A percentile compares a stretch with the other conserved stretches of the same genome.
Evolutionary conservation across 2,113 vertebrate species (phyloP).

Genomic region (Malurus cyaneus): DNA sequence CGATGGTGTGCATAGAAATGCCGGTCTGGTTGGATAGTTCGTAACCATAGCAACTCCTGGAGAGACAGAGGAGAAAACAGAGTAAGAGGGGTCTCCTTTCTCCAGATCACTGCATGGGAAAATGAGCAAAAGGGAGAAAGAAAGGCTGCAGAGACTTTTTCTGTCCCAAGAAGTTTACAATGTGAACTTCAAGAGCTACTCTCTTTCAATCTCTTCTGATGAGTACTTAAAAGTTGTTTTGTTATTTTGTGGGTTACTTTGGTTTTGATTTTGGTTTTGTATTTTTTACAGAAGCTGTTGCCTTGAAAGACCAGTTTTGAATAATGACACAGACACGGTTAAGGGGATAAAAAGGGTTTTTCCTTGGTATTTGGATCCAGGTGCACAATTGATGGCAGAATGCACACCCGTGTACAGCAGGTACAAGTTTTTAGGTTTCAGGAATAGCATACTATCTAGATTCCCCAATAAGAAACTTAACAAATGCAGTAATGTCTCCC

Average conservation of each 20-base stretch:
- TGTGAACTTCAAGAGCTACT: neutral
- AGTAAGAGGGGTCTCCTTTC: neutral
- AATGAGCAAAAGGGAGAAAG: neutral
- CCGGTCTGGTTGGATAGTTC: neutral
- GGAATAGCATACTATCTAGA: too few species aligned
- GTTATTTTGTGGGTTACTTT: neutral
- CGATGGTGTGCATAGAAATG: neutral
- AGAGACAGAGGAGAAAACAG: neutral
- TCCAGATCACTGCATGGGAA: neutral
- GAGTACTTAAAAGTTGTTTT: neutral
- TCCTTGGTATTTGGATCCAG: too few species aligned
- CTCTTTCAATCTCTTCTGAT: neutral
- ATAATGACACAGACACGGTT: too few species aligned
- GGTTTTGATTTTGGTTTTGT: neutral
- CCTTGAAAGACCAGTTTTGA: too few species aligned
- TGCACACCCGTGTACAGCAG: too few species aligned
- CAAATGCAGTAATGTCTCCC: too few species aligned
- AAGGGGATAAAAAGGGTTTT: too few species aligned
- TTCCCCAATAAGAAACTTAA: too few species aligned
- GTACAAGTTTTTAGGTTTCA: too few species aligned
- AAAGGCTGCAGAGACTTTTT: neutral
- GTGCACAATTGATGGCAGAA: too few species aligned
- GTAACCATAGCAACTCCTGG: slow-evolving; percentile 28
- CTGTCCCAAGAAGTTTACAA: neutral
- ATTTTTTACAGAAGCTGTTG: neutral